Percentiles rank a stretch among this genome's conserved stretches.
These are phyloP conservation scores for Xanthia icteritia DNA, from an alignment of 2,888 invertebrate genomes.

Conservation along the genomic window DNA sequence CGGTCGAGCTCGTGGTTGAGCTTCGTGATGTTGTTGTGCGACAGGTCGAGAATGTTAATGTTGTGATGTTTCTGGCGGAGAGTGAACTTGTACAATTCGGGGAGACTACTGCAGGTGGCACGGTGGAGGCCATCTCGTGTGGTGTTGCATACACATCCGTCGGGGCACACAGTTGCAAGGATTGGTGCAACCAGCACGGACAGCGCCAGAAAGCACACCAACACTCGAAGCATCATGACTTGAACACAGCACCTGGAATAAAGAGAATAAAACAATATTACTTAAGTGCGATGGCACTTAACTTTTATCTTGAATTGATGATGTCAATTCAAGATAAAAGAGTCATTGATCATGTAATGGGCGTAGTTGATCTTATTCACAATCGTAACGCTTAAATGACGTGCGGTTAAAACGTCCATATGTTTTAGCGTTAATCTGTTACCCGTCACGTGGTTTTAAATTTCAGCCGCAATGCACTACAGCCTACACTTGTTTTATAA, in stretches of 20 bases:
- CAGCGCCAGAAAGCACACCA: slow-evolving; percentile 78
- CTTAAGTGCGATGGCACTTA: not conserved
- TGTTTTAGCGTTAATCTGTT: slow-evolving; percentile 72
- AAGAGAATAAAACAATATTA: slow-evolving; percentile 62
- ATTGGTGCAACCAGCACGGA: slow-evolving; percentile 78
- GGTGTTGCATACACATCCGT: slow-evolving; percentile 90
- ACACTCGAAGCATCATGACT: slow-evolving; percentile 78
- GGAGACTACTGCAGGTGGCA: slow-evolving; percentile 92
- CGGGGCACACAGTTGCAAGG: slow-evolving; percentile 86
- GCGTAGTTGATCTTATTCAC: slow-evolving; percentile 22
- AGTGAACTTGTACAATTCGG: slow-evolving; percentile 93
- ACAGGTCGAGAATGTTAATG: slow-evolving; percentile 91
- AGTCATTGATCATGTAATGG: slow-evolving; percentile 27
- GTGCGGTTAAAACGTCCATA: slow-evolving; percentile 66
- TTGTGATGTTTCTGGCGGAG: slow-evolving; percentile 88
- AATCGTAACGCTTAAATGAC: slow-evolving; percentile 57
- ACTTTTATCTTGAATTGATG: too few relatives aligned
- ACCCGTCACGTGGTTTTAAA: slow-evolving; percentile 70
- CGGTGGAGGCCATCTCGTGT: slow-evolving; percentile 93
- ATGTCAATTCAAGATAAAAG: not conserved
- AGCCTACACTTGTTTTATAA: slow-evolving; percentile 65
- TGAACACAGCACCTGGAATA: slow-evolving; percentile 84
- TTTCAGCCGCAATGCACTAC: slow-evolving; percentile 74
- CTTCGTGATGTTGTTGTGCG: slow-evolving; percentile 91
- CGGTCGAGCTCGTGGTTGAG: slow-evolving; percentile 90